These are phyloP conservation scores for Rhegmatorhina hoffmannsi DNA, from an alignment of 2,113 vertebrate genomes.

Conservation along the genomic window DNA sequence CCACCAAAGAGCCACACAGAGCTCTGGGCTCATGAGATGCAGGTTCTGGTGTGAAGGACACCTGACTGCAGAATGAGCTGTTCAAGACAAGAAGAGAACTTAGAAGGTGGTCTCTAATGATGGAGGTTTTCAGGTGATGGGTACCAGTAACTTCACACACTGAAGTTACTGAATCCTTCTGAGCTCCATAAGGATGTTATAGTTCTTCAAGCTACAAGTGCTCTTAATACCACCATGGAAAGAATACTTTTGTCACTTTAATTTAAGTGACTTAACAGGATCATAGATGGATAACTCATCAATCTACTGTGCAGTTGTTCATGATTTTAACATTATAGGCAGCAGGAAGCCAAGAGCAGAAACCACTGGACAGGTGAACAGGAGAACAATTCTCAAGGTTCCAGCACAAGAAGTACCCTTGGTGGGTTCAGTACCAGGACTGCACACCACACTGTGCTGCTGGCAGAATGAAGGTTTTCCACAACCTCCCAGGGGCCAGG, in stretches of 20 bases:
- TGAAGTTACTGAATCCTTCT: not conserved
- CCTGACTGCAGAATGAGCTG: not conserved
- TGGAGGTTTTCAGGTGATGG: not conserved
- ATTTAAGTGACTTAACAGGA: not conserved
- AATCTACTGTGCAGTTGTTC: not conserved
- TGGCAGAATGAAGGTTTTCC: not conserved
- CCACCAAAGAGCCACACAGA: no score
- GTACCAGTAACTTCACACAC: not conserved
- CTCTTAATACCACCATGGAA: not conserved
- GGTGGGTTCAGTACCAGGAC: fast-evolving
- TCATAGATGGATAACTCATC: not conserved
- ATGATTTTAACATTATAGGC: not conserved
- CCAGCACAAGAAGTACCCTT: not conserved
- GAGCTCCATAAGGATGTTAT: not conserved
- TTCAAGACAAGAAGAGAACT: not conserved
- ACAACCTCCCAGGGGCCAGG: not conserved
- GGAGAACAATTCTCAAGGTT: not conserved
- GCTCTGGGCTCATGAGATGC: not conserved
- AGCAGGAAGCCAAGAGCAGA: not conserved
- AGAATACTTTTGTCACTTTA: not conserved
- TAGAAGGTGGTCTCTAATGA: not conserved
- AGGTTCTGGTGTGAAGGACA: not conserved
- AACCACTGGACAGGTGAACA: not conserved
- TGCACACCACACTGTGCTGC: not conserved
- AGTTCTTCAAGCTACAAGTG: not conserved